These are phyloP conservation scores for Epinephelus moara DNA, from an alignment of 2,113 vertebrate species.

Conservation along the genomic window DNA sequence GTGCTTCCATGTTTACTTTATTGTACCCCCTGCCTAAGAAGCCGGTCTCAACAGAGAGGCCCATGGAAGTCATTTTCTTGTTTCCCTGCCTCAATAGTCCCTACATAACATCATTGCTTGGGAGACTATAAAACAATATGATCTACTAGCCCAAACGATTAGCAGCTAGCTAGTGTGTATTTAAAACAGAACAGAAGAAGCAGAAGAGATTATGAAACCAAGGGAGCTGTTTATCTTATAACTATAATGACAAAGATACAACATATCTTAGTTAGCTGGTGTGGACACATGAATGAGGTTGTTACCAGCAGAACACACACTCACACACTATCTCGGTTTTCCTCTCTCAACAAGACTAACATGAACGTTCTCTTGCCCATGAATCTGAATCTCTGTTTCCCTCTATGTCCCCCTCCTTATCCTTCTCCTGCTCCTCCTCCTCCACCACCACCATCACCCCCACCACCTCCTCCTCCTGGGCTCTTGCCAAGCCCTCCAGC, in stretches of 20 bases:
- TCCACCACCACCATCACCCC: conserved; percentile 7
- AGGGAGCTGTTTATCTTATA: not conserved
- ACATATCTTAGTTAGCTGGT: not conserved
- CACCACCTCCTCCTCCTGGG: conserved; percentile 57
- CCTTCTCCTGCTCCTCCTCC: conserved; percentile 4
- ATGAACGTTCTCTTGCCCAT: conserved; percentile 17
- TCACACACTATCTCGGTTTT: not conserved
- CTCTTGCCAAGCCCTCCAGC: conserved; percentile 73
- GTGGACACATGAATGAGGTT: not conserved
- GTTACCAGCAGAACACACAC: not conserved
- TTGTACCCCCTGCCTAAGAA: conserved; percentile 2
- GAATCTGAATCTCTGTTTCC: conserved; percentile 41
- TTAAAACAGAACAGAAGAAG: conserved; percentile 19
- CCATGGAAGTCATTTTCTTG: conserved; percentile 63
- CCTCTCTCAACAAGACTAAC: not conserved
- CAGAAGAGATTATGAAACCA: not conserved
- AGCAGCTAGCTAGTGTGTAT: not conserved
- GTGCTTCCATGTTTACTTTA: conserved; percentile 35
- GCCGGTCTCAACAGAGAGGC: conserved; percentile 12
- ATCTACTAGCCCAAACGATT: conserved; percentile 42
- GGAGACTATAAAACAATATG: conserved; percentile 62
- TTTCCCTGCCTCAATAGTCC: conserved; percentile 23
- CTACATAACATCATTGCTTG: conserved; percentile 58
- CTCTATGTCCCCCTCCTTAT: conserved; percentile 31
- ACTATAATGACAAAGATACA: not conserved